A percentile compares a stretch with the other conserved stretches of the same genome.
Evolutionary conservation across 2,113 vertebrate species (phyloP).

Genomic region (Psettodes erumei): DNA sequence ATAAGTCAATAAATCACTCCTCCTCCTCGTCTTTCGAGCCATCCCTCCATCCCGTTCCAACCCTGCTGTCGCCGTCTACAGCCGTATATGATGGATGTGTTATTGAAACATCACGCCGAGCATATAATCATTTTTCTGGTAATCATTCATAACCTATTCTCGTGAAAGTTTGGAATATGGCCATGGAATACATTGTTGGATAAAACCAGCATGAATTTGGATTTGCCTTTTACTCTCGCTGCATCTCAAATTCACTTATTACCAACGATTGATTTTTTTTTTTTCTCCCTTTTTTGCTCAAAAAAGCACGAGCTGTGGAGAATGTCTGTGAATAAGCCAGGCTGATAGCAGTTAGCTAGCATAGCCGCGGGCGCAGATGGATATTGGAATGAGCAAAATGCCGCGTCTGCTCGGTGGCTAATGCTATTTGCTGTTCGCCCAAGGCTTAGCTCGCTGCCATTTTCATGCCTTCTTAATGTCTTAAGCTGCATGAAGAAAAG

Average conservation of each 20-base stretch:
- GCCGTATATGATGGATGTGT: slow-evolving; percentile 65
- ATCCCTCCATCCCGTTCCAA: slow-evolving; percentile 51
- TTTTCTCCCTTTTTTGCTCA: too few species aligned
- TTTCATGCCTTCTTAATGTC: slow-evolving; percentile 80
- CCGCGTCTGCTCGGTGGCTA: slow-evolving; percentile 70
- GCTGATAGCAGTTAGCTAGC: slow-evolving; percentile 71
- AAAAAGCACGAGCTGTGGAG: slow-evolving; percentile 68
- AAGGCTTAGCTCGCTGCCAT: slow-evolving; percentile 80
- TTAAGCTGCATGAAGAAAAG: slow-evolving; percentile 73
- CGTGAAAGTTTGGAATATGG: slow-evolving; percentile 68
- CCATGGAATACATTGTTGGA: slow-evolving; percentile 72
- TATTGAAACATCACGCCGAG: slow-evolving; percentile 73
- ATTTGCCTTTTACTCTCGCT: slow-evolving; percentile 70
- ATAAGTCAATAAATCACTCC: slow-evolving; percentile 66
- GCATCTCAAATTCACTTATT: slow-evolving; percentile 70
- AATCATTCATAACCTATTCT: slow-evolving; percentile 71
- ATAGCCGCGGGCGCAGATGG: slow-evolving; percentile 65
- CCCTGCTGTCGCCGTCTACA: slow-evolving; percentile 45
- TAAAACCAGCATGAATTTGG: slow-evolving; percentile 78
- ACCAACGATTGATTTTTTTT: slow-evolving; percentile 74
- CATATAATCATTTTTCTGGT: slow-evolving; percentile 73
- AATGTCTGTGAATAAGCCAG: slow-evolving; percentile 77
- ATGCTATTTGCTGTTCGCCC: slow-evolving; percentile 77
- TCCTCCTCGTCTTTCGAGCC: slow-evolving; percentile 43
- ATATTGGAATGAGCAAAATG: slow-evolving; percentile 74